Evolutionary conservation across 2,797 vertebrate species (phyloP).

Genomic region (Pseudochirops cupreus): DNA sequence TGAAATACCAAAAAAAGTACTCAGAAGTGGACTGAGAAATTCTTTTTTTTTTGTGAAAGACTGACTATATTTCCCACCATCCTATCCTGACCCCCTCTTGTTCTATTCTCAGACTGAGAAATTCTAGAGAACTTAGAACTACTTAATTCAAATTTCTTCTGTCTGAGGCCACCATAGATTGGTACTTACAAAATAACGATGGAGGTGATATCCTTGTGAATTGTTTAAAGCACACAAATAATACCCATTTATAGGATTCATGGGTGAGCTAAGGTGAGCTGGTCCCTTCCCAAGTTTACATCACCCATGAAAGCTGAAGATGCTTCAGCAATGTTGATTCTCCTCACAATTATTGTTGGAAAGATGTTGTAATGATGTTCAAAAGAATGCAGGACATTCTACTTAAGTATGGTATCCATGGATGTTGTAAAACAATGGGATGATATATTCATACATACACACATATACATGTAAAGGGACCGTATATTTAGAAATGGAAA

Average conservation of each 20-base stretch:
- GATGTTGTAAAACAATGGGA: background rate
- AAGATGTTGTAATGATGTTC: background rate
- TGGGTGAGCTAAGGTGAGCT: background rate
- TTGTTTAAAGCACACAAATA: background rate
- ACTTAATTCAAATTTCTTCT: slow-evolving; percentile 19
- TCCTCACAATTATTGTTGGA: background rate
- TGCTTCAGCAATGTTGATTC: background rate
- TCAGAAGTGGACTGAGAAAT: slow-evolving; percentile 41
- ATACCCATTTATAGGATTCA: background rate
- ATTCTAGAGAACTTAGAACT: slow-evolving; percentile 53
- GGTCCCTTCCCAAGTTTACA: background rate
- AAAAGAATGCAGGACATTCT: background rate
- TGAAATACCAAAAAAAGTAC: slow-evolving; percentile 9
- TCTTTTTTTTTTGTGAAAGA: too few species aligned
- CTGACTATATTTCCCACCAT: too few species aligned
- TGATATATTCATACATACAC: background rate
- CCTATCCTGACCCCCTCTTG: too few species aligned
- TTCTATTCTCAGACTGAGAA: too few species aligned
- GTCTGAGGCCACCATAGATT: slow-evolving; percentile 13
- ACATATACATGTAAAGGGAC: background rate
- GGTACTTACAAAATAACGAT: slow-evolving; percentile 12
- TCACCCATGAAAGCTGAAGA: background rate
- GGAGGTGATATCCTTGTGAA: slow-evolving; percentile 27
- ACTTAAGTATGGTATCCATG: background rate
- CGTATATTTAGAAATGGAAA: background rate